A percentile compares a stretch with the other conserved stretches of the same genome.
phyloP scores from a whole-genome alignment of 2,888 invertebrate species.

The Rapana venosa region DNA sequence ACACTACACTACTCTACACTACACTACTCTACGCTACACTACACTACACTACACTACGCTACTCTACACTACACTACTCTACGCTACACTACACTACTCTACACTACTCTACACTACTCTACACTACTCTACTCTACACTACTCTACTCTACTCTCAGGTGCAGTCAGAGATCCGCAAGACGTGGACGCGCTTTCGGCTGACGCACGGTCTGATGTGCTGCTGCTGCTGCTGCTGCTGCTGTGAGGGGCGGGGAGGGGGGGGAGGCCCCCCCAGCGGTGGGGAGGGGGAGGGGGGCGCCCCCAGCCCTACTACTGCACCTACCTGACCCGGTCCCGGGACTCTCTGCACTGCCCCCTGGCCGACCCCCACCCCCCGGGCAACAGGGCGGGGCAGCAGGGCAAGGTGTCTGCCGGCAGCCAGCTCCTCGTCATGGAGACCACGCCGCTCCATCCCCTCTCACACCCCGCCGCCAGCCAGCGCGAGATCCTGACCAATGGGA shows the following conservation, averaged over 20 bases:
- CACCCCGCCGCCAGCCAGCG: neutral
- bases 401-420: neutral
- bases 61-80: too few relatives aligned
- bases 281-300: neutral
- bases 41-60: too few relatives aligned
- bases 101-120: too few relatives aligned
- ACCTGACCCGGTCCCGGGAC: constrained; percentile 34
- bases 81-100: too few relatives aligned
- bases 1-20: too few relatives aligned
- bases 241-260: too few relatives aligned
- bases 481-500: constrained; percentile 35
- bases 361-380: neutral
- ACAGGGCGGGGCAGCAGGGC: neutral
- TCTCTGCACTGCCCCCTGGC: neutral
- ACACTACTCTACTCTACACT: neutral
- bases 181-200: constrained; percentile 32
- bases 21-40: too few relatives aligned
- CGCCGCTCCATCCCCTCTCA: constrained; percentile 19
- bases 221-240: neutral
- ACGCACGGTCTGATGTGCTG: constrained; percentile 10
- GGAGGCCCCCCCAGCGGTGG: neutral
- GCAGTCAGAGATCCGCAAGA: constrained; percentile 37
- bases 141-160: constrained; percentile 6
- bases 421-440: constrained; percentile 8
- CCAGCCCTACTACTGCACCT: constrained; percentile 20